Percentiles rank a stretch among this genome's conserved stretches.
Evolutionary conservation across 2,888 invertebrate species (phyloP).

Genomic region (Hydraecia micacea): DNA sequence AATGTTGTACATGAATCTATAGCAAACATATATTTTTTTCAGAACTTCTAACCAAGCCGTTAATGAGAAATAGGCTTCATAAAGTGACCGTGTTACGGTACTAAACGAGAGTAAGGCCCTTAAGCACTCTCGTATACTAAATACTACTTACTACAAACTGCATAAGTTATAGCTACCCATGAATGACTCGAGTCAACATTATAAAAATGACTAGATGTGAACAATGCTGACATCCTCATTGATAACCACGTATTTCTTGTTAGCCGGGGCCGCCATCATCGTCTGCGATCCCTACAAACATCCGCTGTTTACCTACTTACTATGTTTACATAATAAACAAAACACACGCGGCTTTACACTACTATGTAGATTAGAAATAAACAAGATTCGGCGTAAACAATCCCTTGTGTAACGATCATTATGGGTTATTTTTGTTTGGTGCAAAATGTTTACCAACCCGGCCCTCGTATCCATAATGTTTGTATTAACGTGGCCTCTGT

Average conservation of each 20-base stretch:
- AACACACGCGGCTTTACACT: conserved; percentile 25
- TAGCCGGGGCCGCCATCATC: conserved; percentile 9
- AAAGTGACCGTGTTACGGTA: too few relatives aligned
- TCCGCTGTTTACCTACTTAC: conserved; percentile 56
- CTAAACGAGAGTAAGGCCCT: too few relatives aligned
- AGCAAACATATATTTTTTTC: too few relatives aligned
- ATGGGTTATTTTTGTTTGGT: conserved; percentile 42
- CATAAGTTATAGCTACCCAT: not conserved
- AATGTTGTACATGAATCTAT: too few relatives aligned
- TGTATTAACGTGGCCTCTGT: conserved; percentile 49
- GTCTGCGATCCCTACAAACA: conserved; percentile 48
- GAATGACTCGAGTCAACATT: not conserved
- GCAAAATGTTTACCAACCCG: conserved; percentile 44
- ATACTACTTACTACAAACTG: too few relatives aligned
- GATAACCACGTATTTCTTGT: conserved; percentile 34
- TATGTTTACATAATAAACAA: conserved; percentile 51
- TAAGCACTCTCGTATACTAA: not conserved
- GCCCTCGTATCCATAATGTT: conserved; percentile 39
- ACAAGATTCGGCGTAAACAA: conserved; percentile 43
- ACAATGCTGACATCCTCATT: conserved; percentile 22
- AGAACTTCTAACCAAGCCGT: too few relatives aligned
- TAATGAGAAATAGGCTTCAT: too few relatives aligned
- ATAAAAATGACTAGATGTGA: conserved; percentile 21
- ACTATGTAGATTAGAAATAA: conserved; percentile 36
- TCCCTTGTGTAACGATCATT: conserved; percentile 28